Conservation (phyloP, 2,113 vertebrate genomes). For the Eulemur macaco region DNA sequence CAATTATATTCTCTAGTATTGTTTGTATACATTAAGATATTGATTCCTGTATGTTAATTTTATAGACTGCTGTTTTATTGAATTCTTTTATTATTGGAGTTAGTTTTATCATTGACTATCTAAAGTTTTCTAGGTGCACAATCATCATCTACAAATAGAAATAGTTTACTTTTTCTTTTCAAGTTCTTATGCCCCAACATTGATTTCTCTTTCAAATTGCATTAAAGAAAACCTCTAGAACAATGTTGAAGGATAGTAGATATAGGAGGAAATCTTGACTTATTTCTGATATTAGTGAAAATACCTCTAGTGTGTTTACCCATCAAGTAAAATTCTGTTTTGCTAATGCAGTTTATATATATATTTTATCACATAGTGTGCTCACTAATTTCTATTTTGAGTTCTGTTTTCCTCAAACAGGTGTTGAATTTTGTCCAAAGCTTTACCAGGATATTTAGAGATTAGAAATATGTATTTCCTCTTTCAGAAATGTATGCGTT, state of each 20-base stretch:
- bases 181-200: neutral
- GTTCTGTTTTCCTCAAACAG: neutral
- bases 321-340: neutral
- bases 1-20: neutral
- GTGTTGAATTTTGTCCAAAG: neutral
- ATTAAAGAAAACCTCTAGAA: neutral
- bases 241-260: neutral
- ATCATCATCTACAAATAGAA: neutral
- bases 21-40: neutral
- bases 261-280: neutral
- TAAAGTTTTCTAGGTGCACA: neutral
- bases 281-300: neutral
- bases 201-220: neutral
- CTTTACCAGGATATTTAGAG: neutral
- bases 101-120: neutral
- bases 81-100: neutral
- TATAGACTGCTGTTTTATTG: neutral
- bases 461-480: neutral
- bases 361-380: neutral
- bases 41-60: neutral
- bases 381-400: neutral
- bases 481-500: neutral
- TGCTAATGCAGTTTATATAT: neutral
- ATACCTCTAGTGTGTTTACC: neutral
- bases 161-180: neutral